Base-by-base conservation (phyloP, 1,140 invertebrate genomes). In the Drosophila sp. region DNA sequence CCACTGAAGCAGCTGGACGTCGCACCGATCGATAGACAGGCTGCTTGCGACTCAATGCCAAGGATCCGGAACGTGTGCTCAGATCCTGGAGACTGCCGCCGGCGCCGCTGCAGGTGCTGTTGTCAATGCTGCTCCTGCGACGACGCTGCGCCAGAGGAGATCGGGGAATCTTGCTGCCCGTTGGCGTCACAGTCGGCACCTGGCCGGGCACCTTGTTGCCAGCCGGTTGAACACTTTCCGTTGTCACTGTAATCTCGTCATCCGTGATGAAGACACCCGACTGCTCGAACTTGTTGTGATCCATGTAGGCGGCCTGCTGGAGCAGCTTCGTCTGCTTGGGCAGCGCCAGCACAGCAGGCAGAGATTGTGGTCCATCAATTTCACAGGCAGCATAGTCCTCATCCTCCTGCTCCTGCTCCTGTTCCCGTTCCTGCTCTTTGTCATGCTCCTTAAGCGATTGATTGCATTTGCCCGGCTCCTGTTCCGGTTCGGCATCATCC, bases 221-320 rank as follows among this genome's bases (percentile, higher is more conserved):
- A 34, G 41, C 48, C n/a, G 7, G 8, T 32, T 14, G 14, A 7
- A 13, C n/a, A 11, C 13, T 7, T 0, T 66, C 63, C 27, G 94
- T 95, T 73, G 95, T 94, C 46, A 94, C 94, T 9, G 94, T 94
- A 56, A 93, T 93, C 40, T 89, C 94, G 86, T 93, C 92, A 78
- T 93, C 90, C 80, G 92, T 93, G 50, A 92, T 93, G 67, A 78
- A 91, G 3, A 92, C 73, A 0, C 91, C 91, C 1, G 89, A 91
- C 50, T 86, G 84, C 65, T 91, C 91, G 43, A 91, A 91, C 43
- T 83, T 89, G 64, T 25, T 25, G 14, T 58, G 46, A 25, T 34
- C 61, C 7, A 9, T 45, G n/a, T 65, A 58, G 40, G 7, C 16
- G 3, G 27, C n/a, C 16, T 36, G 45, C 13, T 45, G 16, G 48